A percentile compares a stretch with the other conserved stretches of the same genome.
These are phyloP conservation scores for Catostomus latipinnis DNA, from an alignment of 2,797 vertebrate species.

Conservation along the genomic window DNA sequence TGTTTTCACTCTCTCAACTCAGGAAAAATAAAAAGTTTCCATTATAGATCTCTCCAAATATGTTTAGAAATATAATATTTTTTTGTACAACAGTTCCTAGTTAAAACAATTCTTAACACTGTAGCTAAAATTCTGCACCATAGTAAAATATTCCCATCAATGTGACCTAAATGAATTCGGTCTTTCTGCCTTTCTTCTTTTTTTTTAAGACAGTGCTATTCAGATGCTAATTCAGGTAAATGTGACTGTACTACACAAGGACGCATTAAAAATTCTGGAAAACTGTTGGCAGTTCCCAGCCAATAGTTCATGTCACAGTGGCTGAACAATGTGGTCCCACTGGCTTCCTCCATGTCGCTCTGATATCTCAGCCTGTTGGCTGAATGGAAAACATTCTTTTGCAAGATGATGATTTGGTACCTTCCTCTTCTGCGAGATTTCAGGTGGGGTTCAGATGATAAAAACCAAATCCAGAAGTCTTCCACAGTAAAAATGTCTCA, in stretches of 20 bases:
- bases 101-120: constrained; percentile 68
- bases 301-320: constrained; percentile 23
- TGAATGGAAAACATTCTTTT: constrained; percentile 19
- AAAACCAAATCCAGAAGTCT: constrained; percentile 58
- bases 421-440: constrained; percentile 7
- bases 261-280: constrained; percentile 52
- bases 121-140: constrained; percentile 80
- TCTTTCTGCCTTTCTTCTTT: constrained; percentile 25
- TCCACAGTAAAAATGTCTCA: constrained; percentile 63
- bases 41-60: constrained; percentile 65
- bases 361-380: constrained; percentile 10
- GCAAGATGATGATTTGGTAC: constrained; percentile 14
- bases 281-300: constrained; percentile 41
- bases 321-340: constrained; percentile 13
- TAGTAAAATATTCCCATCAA: constrained; percentile 74
- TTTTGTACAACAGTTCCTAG: constrained; percentile 70
- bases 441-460: constrained; percentile 39
- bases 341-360: constrained; percentile 7
- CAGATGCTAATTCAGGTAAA: constrained; percentile 58
- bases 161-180: constrained; percentile 66
- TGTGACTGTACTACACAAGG: constrained; percentile 65
- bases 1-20: constrained; percentile 66
- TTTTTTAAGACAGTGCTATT: constrained; percentile 22
- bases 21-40: constrained; percentile 65
- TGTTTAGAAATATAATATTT: constrained; percentile 71